Evolutionary conservation across 2,888 invertebrate genomes (phyloP), one percentile per base, ranked within the genome.

Genomic region (Orgyia antiqua): DNA sequence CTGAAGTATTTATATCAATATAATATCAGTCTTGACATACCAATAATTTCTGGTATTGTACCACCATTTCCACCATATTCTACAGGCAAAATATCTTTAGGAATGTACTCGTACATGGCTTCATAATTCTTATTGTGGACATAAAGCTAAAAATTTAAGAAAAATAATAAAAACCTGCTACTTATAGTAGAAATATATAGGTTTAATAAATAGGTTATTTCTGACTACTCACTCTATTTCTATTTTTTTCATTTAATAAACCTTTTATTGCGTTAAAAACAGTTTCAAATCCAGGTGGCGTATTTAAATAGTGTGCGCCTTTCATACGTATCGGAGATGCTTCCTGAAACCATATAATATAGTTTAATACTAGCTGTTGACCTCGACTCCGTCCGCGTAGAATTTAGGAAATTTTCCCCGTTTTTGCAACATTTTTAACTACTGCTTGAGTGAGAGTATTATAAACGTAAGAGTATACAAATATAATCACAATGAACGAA

Each of bases 41-140:
- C 68, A 42, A 50, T 50, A 26, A 89, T 72, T 47, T 87, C 84
- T 29, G 74, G 67, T 2, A 89, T 61, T 4, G 88, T 73, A 1
- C 88, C 89, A 13, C 83, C 89, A 7, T 80, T 78, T 0, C 92
- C 92, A 6, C 92, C 92, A 54, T 92, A 92, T 56, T 92, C 92
- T 5, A 61, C 65, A 0, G 92, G 92, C 27, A 92, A 67, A 24
- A 88, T 70, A 1, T 87, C 77, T 45, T 87, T 84, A 0, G 91
- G 89, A 10, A 92, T 74, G 27, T 78, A 52, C 47, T 89, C 72
- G 48, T 89, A 88, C 30, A 92, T 70, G 13, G 87, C 86, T 1
- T 89, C 88, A 35, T 87, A 73, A 45, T 88, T 71, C 45, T 87
- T 86, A 36, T 84, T 87, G 44, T 90, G 89, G 1, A 90, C 78